Conservation (phyloP, 1,140 invertebrate genomes). For the Calliopsis andreniformis region DNA sequence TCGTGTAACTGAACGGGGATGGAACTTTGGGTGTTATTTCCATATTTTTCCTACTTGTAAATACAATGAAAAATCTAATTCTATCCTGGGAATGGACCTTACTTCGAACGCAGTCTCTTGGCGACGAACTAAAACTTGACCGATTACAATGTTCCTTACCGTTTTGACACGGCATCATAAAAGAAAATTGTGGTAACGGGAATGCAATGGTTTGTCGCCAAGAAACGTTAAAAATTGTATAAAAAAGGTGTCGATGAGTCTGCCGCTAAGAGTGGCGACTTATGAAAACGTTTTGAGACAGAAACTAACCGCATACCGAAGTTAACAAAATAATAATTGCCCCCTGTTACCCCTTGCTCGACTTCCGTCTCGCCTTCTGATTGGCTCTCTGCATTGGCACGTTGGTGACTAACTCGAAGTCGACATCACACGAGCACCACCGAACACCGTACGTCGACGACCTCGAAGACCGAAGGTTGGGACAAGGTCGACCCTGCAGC, state of each 20-base stretch:
- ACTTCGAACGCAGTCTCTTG: conserved; percentile 49
- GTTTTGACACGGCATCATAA: no score
- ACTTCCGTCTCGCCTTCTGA: conserved; percentile 62
- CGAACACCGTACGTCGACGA: conserved; percentile 79
- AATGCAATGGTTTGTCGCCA: conserved; percentile 34
- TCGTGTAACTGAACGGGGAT: background rate
- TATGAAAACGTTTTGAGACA: background rate
- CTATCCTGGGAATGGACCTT: conserved; percentile 41
- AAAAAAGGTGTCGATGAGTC: conserved; percentile 28
- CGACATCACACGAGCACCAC: conserved; percentile 79
- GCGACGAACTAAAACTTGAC: background rate
- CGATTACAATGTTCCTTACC: no score
- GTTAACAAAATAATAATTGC: conserved; percentile 60
- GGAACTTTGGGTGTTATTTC: conserved; percentile 20
- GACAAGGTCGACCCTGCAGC: conserved; percentile 74
- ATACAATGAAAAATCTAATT: conserved; percentile 27
- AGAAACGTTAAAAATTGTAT: background rate
- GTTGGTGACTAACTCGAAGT: conserved; percentile 77
- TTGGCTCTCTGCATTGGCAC: conserved; percentile 75
- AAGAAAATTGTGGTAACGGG: no score
- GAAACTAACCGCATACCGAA: conserved; percentile 35
- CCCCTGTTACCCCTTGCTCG: conserved; percentile 49
- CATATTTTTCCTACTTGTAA: conserved; percentile 32
- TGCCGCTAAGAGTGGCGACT: conserved; percentile 14
- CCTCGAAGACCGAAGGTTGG: conserved; percentile 78